A percentile compares a stretch with the other conserved stretches of the same genome.
Conservation (phyloP, 1,140 invertebrate species). For the Drosophila tsacasi region DNA sequence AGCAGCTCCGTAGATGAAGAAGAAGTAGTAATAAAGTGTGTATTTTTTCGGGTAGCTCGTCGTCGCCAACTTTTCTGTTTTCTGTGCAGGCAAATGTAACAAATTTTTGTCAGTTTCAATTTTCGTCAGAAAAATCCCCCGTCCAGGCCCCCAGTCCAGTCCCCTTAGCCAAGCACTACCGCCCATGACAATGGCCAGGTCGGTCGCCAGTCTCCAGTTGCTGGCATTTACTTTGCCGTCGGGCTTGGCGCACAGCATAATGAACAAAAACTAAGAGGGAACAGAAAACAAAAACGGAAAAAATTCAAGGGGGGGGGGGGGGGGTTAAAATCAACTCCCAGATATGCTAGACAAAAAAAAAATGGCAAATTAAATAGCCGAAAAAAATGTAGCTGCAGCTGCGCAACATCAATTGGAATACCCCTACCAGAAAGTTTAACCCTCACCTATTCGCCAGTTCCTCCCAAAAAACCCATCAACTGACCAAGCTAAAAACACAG, state of each 20-base stretch:
- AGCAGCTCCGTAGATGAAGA: slow-evolving; percentile 23
- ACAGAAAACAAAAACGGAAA: slow-evolving; percentile 23
- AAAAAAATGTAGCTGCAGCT: slow-evolving; percentile 66
- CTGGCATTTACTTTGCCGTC: slow-evolving; percentile 82
- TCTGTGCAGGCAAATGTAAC: slow-evolving; percentile 79
- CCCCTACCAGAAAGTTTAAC: slow-evolving; percentile 36
- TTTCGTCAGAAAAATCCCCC: slow-evolving; percentile 64
- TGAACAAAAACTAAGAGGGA: slow-evolving; percentile 74
- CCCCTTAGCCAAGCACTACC: slow-evolving; percentile 5
- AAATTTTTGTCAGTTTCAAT: slow-evolving; percentile 84
- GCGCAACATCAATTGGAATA: slow-evolving; percentile 48
- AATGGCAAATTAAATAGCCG: slow-evolving; percentile 81
- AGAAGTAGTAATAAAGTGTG: slow-evolving; percentile 71
- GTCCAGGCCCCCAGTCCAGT: not conserved
- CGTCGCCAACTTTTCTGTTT: slow-evolving; percentile 55
- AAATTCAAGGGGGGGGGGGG: not conserved
- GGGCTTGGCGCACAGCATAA: slow-evolving; percentile 75
- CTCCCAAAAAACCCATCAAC: slow-evolving; percentile 12
- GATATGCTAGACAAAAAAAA: slow-evolving; percentile 74
- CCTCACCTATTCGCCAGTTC: slow-evolving; percentile 30
- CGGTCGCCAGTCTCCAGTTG: slow-evolving; percentile 61
- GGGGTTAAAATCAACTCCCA: slow-evolving; percentile 48
- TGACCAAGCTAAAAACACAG: slow-evolving; percentile 6
- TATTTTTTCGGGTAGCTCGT: slow-evolving; percentile 37
- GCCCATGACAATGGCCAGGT: slow-evolving; percentile 77